Conservation (phyloP, 2,113 vertebrate species). For the Osmerus mordax region DNA sequence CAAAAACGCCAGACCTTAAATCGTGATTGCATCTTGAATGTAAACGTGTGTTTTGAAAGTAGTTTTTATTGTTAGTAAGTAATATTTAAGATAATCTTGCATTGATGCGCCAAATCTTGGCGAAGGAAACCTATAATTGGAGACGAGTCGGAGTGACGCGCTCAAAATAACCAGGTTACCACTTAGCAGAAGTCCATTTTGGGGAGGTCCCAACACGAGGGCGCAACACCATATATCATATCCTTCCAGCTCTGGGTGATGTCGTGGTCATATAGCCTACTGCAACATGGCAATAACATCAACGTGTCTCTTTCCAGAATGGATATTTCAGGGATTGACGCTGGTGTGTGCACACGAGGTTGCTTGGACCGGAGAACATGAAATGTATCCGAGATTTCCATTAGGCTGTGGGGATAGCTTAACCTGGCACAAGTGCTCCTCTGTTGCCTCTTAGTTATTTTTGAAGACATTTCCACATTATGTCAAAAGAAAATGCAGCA, state of each 20-base stretch:
- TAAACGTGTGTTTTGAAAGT: not conserved
- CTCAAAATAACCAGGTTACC: constrained; percentile 71
- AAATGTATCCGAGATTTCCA: constrained; percentile 13
- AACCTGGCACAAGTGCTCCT: constrained; percentile 52
- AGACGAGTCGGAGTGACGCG: constrained; percentile 57
- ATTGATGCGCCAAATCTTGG: constrained; percentile 22
- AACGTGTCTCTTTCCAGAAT: constrained; percentile 28
- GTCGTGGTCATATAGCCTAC: constrained; percentile 16
- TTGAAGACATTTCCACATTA: constrained; percentile 46
- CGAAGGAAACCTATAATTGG: constrained; percentile 53
- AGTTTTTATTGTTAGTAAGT: not conserved
- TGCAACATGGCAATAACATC: constrained; percentile 39
- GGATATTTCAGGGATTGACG: constrained; percentile 46
- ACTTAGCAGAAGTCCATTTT: constrained; percentile 69
- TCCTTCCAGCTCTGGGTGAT: constrained; percentile 67
- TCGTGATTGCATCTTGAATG: too few relatives aligned
- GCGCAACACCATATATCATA: constrained; percentile 63
- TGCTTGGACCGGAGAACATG: constrained; percentile 37
- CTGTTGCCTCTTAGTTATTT: constrained; percentile 62
- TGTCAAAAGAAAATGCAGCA: constrained; percentile 54
- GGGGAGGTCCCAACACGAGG: constrained; percentile 65
- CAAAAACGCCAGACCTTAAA: too few relatives aligned
- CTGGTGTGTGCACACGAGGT: constrained; percentile 47
- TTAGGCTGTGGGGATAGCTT: not conserved
- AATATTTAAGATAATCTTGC: constrained; percentile 7